These are phyloP conservation scores for Dromococcyx pavoninus DNA, from an alignment of 2,797 vertebrate species.

Conservation along the genomic window DNA sequence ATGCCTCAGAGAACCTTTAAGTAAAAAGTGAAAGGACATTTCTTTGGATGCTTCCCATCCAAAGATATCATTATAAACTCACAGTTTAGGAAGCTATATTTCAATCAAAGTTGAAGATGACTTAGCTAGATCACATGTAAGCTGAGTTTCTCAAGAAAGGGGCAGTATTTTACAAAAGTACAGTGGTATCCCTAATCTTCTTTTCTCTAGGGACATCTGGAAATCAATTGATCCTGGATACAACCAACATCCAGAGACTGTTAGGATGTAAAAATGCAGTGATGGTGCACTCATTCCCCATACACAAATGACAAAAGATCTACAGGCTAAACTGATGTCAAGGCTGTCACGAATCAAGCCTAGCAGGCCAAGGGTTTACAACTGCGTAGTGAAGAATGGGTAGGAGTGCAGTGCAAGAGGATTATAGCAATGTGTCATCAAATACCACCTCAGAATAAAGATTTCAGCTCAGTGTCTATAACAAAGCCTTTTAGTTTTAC, in stretches of 20 bases:
- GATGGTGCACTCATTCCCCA: background rate
- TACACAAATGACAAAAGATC: fast-evolving
- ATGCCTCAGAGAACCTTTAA: background rate
- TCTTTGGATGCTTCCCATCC: background rate
- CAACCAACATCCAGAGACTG: background rate
- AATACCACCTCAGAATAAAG: background rate
- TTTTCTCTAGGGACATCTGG: background rate
- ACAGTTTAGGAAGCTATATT: background rate
- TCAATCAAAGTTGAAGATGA: background rate
- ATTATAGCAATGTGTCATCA: background rate
- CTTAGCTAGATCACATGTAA: background rate
- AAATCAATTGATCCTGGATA: background rate
- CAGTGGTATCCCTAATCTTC: background rate
- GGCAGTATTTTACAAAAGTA: background rate
- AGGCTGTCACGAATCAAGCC: background rate
- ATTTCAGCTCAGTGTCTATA: background rate
- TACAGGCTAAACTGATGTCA: background rate
- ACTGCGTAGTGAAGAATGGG: background rate
- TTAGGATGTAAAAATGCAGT: background rate
- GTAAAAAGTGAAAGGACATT: background rate
- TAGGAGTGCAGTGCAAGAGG: background rate
- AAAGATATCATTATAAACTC: background rate
- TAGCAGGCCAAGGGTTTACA: background rate
- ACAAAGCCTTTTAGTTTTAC: background rate
- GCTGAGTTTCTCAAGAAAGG: background rate